Conservation (phyloP, 2,888 invertebrate species). For the Cheilosia urbana region DNA sequence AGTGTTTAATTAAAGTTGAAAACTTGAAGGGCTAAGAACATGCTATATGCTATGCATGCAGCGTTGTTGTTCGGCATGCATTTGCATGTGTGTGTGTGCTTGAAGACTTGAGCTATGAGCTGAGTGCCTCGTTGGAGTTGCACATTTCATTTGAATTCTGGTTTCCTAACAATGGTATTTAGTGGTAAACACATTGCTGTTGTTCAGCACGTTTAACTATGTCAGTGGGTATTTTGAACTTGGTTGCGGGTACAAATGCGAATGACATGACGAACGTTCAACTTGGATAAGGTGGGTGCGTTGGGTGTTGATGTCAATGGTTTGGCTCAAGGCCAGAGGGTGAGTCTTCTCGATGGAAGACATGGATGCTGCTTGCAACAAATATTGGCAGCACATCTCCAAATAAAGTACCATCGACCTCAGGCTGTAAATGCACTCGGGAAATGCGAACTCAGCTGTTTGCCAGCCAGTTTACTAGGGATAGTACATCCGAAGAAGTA, state of each 20-base stretch:
- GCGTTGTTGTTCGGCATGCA: neutral
- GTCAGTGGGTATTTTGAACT: conserved; percentile 60
- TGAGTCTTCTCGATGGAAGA: no score
- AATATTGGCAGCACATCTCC: no score
- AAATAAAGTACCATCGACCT: no score
- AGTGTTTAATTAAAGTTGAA: conserved; percentile 64
- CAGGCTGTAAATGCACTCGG: no score
- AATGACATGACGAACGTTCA: neutral
- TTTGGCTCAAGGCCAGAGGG: no score
- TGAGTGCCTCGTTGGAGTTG: conserved; percentile 27
- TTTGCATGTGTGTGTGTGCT: conserved; percentile 13
- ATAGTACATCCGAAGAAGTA: no score
- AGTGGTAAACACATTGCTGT: conserved; percentile 33
- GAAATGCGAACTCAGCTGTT: no score
- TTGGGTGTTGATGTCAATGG: no score
- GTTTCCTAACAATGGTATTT: conserved; percentile 56
- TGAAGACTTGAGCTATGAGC: conserved; percentile 27
- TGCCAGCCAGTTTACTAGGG: no score
- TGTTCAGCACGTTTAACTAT: conserved; percentile 35
- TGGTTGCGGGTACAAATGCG: conserved; percentile 10
- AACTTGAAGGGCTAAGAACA: conserved; percentile 17
- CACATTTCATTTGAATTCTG: conserved; percentile 52
- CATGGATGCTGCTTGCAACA: no score
- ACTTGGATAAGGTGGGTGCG: neutral
- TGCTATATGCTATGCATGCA: neutral